Percentiles rank a stretch among this genome's conserved stretches.
These are phyloP conservation scores for Garrulus glandarius DNA, from an alignment of 2,797 vertebrate genomes.

Conservation along the genomic window DNA sequence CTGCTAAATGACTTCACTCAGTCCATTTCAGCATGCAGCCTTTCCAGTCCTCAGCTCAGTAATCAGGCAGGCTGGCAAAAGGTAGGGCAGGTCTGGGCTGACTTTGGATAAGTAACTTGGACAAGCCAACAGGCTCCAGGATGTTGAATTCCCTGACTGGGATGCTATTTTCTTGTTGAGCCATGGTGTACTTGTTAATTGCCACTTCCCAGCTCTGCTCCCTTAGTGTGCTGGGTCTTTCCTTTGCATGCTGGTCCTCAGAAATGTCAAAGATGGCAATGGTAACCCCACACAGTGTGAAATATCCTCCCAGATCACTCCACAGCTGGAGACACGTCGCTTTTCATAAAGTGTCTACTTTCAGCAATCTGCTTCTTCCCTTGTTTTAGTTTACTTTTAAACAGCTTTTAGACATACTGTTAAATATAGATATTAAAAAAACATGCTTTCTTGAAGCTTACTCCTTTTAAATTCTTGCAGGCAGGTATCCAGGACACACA, in stretches of 20 bases:
- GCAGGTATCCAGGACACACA: not conserved
- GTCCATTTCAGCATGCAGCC: fast-evolving
- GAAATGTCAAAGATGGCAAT: fast-evolving
- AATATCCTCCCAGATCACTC: not conserved
- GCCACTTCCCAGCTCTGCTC: not conserved
- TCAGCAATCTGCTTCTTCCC: not conserved
- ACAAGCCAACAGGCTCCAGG: not conserved
- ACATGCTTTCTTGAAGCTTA: not conserved
- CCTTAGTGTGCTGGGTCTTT: not conserved
- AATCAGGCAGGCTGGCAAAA: not conserved
- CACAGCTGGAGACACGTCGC: not conserved
- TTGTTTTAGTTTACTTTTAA: not conserved
- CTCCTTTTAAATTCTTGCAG: not conserved
- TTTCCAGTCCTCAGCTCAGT: fast-evolving
- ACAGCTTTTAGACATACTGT: not conserved
- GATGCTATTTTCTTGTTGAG: not conserved
- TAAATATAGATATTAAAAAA: not conserved
- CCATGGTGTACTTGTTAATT: not conserved
- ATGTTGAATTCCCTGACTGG: not conserved
- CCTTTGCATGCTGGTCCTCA: fast-evolving
- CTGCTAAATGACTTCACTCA: not conserved
- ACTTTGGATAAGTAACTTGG: not conserved
- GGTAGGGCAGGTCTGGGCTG: not conserved
- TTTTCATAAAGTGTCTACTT: not conserved
- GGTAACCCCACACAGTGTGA: fast-evolving